Conservation (phyloP, 2,797 vertebrate genomes). For the Pseudotriccus pelzelni region DNA sequence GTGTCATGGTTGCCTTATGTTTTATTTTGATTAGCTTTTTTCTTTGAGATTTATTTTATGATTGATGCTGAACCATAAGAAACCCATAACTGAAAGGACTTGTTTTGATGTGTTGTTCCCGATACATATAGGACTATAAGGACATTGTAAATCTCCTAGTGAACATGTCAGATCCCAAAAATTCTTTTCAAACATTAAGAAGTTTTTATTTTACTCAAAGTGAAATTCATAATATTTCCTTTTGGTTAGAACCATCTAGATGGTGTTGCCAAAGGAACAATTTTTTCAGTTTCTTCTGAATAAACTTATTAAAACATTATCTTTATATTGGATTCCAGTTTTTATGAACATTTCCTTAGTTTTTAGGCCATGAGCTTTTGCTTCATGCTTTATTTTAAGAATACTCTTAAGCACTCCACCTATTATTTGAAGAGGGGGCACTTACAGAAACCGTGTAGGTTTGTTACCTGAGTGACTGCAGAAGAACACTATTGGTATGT, state of each 20-base stretch:
- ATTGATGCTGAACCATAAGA: background rate
- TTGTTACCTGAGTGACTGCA: background rate
- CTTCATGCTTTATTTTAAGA: background rate
- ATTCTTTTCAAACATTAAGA: background rate
- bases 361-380: background rate
- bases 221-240: background rate
- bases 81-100: background rate
- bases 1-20: background rate
- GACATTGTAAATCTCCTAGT: background rate
- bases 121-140: background rate
- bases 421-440: background rate
- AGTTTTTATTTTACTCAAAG: slow-evolving; percentile 7
- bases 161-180: background rate
- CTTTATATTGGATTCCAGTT: slow-evolving; percentile 46
- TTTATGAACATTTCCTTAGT: slow-evolving; percentile 11
- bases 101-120: background rate
- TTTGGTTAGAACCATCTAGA: slow-evolving; percentile 15
- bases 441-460: background rate
- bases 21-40: slow-evolving; percentile 21
- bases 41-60: slow-evolving; percentile 24
- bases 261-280: slow-evolving; percentile 7
- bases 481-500: background rate
- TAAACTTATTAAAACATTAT: slow-evolving; percentile 49
- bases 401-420: background rate
- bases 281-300: slow-evolving; percentile 23